Evolutionary conservation across 2,113 vertebrate species (phyloP).

Genomic region (Leiothrix lutea): DNA sequence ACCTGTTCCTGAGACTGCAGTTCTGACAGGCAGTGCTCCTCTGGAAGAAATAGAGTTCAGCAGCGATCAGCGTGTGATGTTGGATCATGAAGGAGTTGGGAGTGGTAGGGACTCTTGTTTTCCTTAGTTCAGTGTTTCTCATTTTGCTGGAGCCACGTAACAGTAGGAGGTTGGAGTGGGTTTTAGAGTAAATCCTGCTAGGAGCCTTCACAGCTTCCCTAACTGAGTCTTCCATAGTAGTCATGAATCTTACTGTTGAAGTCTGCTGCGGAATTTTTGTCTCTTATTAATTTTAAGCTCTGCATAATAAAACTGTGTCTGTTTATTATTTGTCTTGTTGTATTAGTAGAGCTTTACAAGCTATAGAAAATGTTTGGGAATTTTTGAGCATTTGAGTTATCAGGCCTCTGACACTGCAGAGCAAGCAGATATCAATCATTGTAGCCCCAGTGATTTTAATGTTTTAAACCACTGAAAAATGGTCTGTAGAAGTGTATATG

Average conservation of each 20-base stretch:
- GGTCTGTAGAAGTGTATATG: background rate
- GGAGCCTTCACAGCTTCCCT: background rate
- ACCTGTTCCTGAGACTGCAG: slow-evolving; percentile 85
- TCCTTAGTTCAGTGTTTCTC: background rate
- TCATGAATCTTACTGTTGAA: background rate
- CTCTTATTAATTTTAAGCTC: background rate
- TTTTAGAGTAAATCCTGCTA: background rate
- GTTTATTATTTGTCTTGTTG: background rate
- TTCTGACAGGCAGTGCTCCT: slow-evolving; percentile 80
- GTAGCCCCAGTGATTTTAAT: background rate
- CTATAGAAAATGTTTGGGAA: background rate
- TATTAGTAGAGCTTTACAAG: background rate
- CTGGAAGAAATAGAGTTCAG: slow-evolving; percentile 92
- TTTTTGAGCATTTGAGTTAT: background rate
- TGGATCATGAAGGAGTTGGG: slow-evolving; percentile 94
- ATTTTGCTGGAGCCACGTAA: background rate
- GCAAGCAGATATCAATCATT: background rate
- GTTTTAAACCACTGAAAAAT: background rate
- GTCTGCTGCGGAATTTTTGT: background rate
- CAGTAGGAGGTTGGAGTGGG: background rate
- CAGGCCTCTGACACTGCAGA: background rate
- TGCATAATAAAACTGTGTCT: background rate
- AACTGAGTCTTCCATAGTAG: background rate
- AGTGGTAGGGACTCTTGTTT: slow-evolving; percentile 78
- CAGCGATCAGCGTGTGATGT: slow-evolving; percentile 85